These are phyloP conservation scores for Paguma larvata DNA, from an alignment of 2,797 vertebrate genomes.

Conservation along the genomic window DNA sequence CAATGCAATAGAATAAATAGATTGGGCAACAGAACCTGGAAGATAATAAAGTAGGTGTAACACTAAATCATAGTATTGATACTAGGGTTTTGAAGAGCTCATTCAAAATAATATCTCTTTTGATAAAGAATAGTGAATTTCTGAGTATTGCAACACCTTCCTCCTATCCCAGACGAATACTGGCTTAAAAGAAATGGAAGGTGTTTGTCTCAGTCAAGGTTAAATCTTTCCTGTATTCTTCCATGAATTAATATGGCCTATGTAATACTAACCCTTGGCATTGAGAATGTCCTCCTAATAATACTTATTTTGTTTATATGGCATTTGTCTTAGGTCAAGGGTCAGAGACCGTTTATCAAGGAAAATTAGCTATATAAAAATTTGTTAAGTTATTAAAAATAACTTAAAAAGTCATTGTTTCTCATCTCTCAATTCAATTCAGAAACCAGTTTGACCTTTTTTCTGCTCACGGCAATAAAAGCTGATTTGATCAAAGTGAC, in stretches of 20 bases:
- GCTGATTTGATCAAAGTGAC: constrained; percentile 23
- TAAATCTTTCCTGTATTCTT: background rate
- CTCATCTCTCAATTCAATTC: background rate
- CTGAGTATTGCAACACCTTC: background rate
- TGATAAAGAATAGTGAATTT: constrained; percentile 35
- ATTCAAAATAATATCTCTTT: constrained; percentile 55
- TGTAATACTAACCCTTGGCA: background rate
- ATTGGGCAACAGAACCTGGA: constrained; percentile 40
- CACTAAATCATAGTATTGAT: background rate
- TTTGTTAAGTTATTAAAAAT: background rate
- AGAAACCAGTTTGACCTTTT: constrained; percentile 43
- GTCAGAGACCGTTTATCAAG: background rate
- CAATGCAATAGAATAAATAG: constrained; percentile 46
- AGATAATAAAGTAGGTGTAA: constrained; percentile 28
- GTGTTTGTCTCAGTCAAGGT: background rate
- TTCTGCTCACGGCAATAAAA: background rate
- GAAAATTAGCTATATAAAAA: background rate
- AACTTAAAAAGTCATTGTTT: background rate
- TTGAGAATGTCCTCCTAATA: background rate
- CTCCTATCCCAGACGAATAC: constrained; percentile 34
- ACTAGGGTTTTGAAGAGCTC: constrained; percentile 55
- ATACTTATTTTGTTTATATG: constrained; percentile 22
- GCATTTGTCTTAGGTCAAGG: constrained; percentile 13
- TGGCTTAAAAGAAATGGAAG: constrained; percentile 52
- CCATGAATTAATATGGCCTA: background rate